Evolutionary conservation across 1,140 invertebrate species (phyloP), one percentile per base, ranked within the genome.

Genomic region (Neuroterus valhalla): DNA sequence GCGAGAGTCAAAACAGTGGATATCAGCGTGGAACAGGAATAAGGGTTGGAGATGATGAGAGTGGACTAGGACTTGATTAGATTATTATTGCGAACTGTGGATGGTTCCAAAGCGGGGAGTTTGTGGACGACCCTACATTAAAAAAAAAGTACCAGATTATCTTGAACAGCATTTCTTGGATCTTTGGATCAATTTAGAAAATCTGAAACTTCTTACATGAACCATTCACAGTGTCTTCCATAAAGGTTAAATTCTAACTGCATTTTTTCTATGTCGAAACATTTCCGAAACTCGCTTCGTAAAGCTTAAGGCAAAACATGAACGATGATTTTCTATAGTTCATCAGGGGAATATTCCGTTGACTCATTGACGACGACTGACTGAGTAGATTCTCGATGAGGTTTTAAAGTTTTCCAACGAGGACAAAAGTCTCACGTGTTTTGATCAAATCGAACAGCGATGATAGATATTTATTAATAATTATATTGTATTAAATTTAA

Each of bases 1-100:
- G 92, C 92, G 55, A 90, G 90, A 19, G 93, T 94, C 23, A 91
- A 90, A 50, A 95, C 93, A 76, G 92, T 95, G 42, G 94, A 95
- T 81, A 91, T 94, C 14, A 91, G 93, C 80, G 77, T 88, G 66
- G 87, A 91, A 77, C 80, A 86, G 67, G 86, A 89, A 71, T 88
- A 79, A 82, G 52, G 4, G 1, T 4, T 4, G 0, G 1, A 17
- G 21, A 21, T 44, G 23, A 52, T 44, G 23, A 52, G 38, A 55
- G 23, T 84, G 82, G 66, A 73, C n/a, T 74, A 45, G n/a, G 31
- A 38, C 8, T 8, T 38, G 5, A 38, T 38, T 38, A 38, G 31
- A 38, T 10, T 38, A 38, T 8, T 38, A 38, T 38, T 38, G 31
- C 6, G 31, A 38, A 38, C 31, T 38, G 31, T 38, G 31, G 31